A percentile compares a stretch with the other conserved stretches of the same genome.
Conservation (phyloP, 2,113 vertebrate species). For the Sturnira hondurensis region DNA sequence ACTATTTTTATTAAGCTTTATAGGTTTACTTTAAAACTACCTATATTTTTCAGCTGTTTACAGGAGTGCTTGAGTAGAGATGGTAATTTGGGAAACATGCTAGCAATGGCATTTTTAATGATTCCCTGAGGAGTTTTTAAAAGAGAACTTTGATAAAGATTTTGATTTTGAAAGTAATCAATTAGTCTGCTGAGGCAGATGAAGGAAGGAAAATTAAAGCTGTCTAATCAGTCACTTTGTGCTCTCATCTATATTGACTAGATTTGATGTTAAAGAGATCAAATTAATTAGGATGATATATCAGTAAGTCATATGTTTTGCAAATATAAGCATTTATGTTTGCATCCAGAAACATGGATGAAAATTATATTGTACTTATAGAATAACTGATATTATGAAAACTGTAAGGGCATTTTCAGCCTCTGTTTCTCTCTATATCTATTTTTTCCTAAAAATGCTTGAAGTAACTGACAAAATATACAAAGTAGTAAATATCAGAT, state of each 20-base stretch:
- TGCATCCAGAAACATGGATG: neutral
- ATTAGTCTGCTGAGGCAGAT: neutral
- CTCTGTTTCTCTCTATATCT: neutral
- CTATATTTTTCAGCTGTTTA: neutral
- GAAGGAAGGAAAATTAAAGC: neutral
- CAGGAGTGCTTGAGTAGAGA: fast-evolving
- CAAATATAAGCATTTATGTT: neutral
- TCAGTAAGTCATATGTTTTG: neutral
- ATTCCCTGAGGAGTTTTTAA: neutral
- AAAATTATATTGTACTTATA: neutral
- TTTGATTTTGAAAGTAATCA: conserved; percentile 23
- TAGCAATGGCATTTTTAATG: neutral
- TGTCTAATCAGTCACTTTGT: neutral
- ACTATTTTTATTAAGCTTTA: neutral
- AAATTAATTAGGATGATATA: neutral
- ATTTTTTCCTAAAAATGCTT: neutral
- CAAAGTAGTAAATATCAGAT: neutral
- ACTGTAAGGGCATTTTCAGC: neutral
- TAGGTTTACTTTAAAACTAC: neutral
- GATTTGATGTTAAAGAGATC: neutral
- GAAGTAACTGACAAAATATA: neutral
- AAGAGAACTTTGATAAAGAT: neutral
- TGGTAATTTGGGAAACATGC: neutral
- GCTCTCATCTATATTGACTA: neutral
- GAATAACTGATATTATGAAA: neutral